Evolutionary conservation across 2,113 vertebrate genomes (phyloP).

Genomic region (Salvelinus fontinalis): DNA sequence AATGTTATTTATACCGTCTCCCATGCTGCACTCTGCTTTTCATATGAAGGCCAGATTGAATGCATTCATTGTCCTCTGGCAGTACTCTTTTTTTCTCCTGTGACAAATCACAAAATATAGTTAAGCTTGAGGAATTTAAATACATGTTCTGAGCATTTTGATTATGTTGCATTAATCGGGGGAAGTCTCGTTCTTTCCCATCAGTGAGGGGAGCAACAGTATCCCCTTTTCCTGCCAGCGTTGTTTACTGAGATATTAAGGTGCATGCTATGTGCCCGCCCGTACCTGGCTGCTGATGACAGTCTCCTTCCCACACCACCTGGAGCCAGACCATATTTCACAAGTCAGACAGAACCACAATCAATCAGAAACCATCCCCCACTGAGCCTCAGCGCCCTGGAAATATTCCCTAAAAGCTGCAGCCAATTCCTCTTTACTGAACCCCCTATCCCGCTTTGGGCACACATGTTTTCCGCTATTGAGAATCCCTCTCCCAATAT

Average conservation of each 20-base stretch:
- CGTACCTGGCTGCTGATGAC: conserved; percentile 21
- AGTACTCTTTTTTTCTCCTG: not conserved
- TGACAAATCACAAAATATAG: not conserved
- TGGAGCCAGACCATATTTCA: conserved; percentile 36
- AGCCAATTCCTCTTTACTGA: conserved; percentile 4
- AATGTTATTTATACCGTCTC: not conserved
- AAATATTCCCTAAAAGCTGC: conserved; percentile 29
- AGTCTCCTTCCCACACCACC: conserved; percentile 25
- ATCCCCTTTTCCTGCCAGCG: conserved; percentile 1
- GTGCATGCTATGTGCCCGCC: conserved; percentile 11
- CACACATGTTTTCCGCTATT: conserved; percentile 20
- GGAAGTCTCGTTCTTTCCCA: conserved; percentile 2
- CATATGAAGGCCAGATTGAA: not conserved
- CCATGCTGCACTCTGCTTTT: not conserved
- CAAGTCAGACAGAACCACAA: conserved; percentile 19
- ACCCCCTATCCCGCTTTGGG: not conserved
- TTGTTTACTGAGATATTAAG: conserved; percentile 22
- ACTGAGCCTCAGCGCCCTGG: conserved; percentile 1
- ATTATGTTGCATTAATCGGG: conserved; percentile 1
- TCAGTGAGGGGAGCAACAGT: not conserved
- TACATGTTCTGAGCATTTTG: not conserved
- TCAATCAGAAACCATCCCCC: conserved; percentile 27
- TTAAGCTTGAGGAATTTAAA: not conserved
- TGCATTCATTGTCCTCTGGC: not conserved
- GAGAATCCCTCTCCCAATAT: conserved; percentile 13